Evolutionary conservation across 2,888 invertebrate genomes (phyloP), one percentile per base, ranked within the genome.

Genomic region (Dryadula phaetusa): DNA sequence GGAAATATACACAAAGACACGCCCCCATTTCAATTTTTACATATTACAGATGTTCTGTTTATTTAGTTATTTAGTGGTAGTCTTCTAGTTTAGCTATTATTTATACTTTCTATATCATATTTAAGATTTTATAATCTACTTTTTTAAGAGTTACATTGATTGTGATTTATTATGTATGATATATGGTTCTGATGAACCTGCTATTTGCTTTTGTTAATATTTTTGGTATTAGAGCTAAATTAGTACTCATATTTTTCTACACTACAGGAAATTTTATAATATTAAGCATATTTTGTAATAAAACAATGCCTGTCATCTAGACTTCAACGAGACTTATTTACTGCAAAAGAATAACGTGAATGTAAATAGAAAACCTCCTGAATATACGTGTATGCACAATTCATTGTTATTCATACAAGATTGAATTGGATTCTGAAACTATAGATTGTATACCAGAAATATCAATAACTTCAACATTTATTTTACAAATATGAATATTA

Each of bases 361-460:
- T 37, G 7, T 54, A 54, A 54, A 37, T 8, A 37, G n/a, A 54
- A 37, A 54, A 64, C 56, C 34, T 56, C 47, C n/a, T 64, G 56
- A 64, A 46, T 37, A 56, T 37, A 37, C 42, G 42, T 56, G 44
- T 12, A 46, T 46, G 46, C 22, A 18, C 46, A 32, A 22, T 56
- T 47, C 64, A 56, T 64, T 64, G 64, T 64, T 56, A 64, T 56
- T 64, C 47, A 64, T 56, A 64, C 56, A 56, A 46, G 46, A 64
- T 62, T 56, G 56, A 56, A 32, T 63, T 44, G 34, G 8, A 56
- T 56, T 46, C 25, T 64, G 18, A 22, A 56, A 37, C 14, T 54
- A 37, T 37, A 22, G 18, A 20, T 22, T 20, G 14, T 7, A 34
- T 22, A 14, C 8, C n/a, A 6, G n/a, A 20, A 22, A 37, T 54